phyloP scores from a whole-genome alignment of 2,888 invertebrate species.

The Sphaeridia pumilis region DNA sequence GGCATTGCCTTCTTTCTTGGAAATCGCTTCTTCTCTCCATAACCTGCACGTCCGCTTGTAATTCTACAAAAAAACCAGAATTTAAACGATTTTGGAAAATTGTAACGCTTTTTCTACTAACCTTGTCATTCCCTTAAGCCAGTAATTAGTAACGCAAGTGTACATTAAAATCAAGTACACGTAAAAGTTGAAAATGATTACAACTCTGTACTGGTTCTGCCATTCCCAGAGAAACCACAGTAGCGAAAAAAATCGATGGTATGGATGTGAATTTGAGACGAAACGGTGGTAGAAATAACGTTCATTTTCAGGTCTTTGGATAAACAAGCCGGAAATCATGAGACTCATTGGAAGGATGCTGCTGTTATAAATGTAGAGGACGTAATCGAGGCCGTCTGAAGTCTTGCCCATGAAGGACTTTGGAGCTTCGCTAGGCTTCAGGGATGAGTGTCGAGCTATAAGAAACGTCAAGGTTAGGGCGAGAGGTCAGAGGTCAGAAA shows the following conservation, averaged over 20 bases:
- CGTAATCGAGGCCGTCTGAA: constrained; percentile 2
- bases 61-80: background rate
- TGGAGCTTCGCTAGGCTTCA: background rate
- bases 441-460: background rate
- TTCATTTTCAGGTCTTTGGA: constrained; percentile 4
- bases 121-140: background rate
- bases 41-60: too few relatives aligned
- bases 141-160: constrained; percentile 2
- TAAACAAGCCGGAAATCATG: constrained; percentile 1
- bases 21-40: too few relatives aligned
- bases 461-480: background rate
- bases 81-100: background rate
- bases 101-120: background rate
- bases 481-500: too few relatives aligned
- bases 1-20: background rate
- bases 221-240: constrained; percentile 7
- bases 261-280: background rate
- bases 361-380: constrained; percentile 1
- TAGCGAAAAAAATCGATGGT: background rate
- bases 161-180: constrained; percentile 4
- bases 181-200: constrained; percentile 8
- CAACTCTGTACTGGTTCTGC: constrained; percentile 2
- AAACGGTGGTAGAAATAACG: constrained; percentile 3
- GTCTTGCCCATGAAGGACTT: background rate
- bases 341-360: constrained; percentile 3